Conservation (phyloP, 2,797 vertebrate species). For the Etheostoma nigrum region DNA sequence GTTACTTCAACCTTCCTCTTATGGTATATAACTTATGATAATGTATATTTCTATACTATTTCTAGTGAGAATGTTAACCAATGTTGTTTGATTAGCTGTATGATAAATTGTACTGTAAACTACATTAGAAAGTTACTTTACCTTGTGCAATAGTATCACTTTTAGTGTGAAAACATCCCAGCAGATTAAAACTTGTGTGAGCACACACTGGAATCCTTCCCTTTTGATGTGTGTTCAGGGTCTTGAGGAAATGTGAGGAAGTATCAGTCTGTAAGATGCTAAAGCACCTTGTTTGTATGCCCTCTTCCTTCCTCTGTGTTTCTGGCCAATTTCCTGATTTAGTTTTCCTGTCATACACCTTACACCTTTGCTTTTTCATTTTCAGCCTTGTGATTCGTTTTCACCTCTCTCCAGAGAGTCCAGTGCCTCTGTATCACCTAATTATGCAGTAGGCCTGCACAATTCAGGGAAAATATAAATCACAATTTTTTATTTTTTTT, state of each 20-base stretch:
- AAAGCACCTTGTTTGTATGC: constrained; percentile 62
- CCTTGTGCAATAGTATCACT: neutral
- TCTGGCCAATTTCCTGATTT: constrained; percentile 67
- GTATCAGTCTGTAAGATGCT: constrained; percentile 53
- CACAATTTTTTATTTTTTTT: no score
- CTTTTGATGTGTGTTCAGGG: constrained; percentile 36
- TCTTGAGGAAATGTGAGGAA: constrained; percentile 13
- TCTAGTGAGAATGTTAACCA: neutral
- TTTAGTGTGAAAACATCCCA: constrained; percentile 12
- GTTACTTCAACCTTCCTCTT: neutral
- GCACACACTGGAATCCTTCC: constrained; percentile 9
- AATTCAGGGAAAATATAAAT: no score
- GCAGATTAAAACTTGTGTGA: neutral
- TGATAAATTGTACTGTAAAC: neutral
- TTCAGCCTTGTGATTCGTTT: constrained; percentile 34
- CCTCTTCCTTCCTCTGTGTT: constrained; percentile 45
- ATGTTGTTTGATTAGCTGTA: neutral
- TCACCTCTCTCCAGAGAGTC: constrained; percentile 59
- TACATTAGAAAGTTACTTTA: neutral
- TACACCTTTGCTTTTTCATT: constrained; percentile 45
- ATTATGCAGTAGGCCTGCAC: constrained; percentile 40
- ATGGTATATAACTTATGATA: neutral
- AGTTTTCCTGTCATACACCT: constrained; percentile 66
- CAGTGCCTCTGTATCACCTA: constrained; percentile 60
- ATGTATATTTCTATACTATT: neutral